Percentiles rank a stretch among this genome's conserved stretches.
phyloP scores from a whole-genome alignment of 1,140 invertebrate species.

The Heliothis subflexa region DNA sequence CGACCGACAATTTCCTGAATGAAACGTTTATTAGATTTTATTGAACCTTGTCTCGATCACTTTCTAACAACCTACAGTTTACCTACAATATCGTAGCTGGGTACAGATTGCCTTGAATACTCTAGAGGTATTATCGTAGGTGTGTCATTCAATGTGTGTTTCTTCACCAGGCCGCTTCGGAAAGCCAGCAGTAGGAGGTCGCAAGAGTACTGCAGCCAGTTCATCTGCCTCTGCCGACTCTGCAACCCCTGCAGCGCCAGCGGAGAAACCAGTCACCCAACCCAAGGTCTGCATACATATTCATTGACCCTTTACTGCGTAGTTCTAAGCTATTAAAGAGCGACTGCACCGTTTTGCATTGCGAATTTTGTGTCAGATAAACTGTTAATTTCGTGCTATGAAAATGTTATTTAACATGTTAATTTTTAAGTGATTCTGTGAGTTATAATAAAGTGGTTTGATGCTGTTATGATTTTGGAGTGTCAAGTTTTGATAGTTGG shows the following conservation, averaged over 20 bases:
- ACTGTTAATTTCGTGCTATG: constrained; percentile 13
- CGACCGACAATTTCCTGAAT: not conserved
- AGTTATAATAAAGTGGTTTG: not conserved
- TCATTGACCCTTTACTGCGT: constrained; percentile 32
- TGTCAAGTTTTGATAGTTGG: not conserved
- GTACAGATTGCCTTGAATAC: too few relatives aligned
- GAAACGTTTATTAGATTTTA: not conserved
- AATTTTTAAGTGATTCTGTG: constrained; percentile 18
- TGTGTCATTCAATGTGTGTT: constrained; percentile 56
- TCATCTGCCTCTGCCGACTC: constrained; percentile 51
- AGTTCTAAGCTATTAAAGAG: constrained; percentile 22
- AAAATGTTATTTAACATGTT: constrained; percentile 23
- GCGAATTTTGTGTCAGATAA: constrained; percentile 38
- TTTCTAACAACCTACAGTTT: not conserved
- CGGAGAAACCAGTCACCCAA: constrained; percentile 70
- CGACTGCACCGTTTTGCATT: constrained; percentile 45
- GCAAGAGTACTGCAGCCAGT: constrained; percentile 66
- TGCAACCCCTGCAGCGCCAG: constrained; percentile 61
- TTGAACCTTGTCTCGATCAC: not conserved
- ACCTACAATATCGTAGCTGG: too few relatives aligned
- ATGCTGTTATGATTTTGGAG: too few relatives aligned
- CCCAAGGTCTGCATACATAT: constrained; percentile 68
- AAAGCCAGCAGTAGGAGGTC: constrained; percentile 68
- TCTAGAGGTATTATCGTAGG: constrained; percentile 16
- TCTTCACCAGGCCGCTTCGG: constrained; percentile 78